Evolutionary conservation across 2,113 vertebrate genomes (phyloP).

Genomic region (Poecilia latipinna): DNA sequence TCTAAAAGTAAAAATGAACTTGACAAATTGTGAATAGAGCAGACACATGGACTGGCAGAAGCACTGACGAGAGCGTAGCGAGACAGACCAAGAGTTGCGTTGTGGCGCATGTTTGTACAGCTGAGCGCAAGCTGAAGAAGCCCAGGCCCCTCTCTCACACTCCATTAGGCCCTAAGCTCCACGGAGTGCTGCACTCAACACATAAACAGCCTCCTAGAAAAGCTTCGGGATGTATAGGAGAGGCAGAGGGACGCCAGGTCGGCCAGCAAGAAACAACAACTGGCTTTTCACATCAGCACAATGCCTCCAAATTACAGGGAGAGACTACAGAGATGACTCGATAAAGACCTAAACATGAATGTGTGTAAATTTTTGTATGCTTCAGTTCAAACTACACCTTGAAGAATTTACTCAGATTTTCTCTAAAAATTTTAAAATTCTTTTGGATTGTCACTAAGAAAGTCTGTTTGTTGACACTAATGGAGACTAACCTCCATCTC

Average conservation of each 20-base stretch:
- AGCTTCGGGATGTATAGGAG: conserved; percentile 81
- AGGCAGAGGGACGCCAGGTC: conserved; percentile 76
- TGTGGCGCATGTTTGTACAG: conserved; percentile 93
- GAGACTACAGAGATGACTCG: not conserved
- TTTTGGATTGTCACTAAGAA: no score
- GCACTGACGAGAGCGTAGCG: conserved; percentile 64
- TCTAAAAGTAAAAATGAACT: conserved; percentile 64
- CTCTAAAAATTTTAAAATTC: not conserved
- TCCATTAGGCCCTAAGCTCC: conserved; percentile 93
- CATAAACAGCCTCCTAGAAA: conserved; percentile 94
- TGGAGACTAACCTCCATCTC: not conserved
- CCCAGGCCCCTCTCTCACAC: conserved; percentile 92
- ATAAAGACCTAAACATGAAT: conserved; percentile 4
- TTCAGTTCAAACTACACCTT: not conserved
- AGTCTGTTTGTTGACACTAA: not conserved
- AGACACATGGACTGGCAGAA: conserved; percentile 11
- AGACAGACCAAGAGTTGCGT: conserved; percentile 71
- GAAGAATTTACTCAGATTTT: not conserved
- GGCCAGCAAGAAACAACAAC: conserved; percentile 82
- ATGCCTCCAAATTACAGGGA: conserved; percentile 58
- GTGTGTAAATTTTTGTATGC: not conserved
- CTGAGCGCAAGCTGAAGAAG: conserved; percentile 98
- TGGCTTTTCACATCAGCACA: conserved; percentile 70
- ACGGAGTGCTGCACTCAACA: conserved; percentile 93
- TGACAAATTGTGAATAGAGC: conserved; percentile 72